Percentiles rank a stretch among this genome's conserved stretches.
phyloP scores from a whole-genome alignment of 2,797 vertebrate genomes.

The Psittacula derbiana region DNA sequence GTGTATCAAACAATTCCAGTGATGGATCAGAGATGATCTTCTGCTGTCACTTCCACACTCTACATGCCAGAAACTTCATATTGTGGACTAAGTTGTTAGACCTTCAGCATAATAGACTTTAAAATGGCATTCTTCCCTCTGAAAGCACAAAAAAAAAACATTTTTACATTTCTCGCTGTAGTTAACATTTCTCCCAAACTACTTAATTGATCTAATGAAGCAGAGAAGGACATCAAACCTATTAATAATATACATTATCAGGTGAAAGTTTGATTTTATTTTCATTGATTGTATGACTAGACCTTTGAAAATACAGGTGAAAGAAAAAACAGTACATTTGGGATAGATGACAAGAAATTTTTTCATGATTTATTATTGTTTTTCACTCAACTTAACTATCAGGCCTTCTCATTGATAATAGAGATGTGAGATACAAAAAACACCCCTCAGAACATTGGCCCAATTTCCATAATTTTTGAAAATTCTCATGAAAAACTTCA shows the following conservation, averaged over 20 bases:
- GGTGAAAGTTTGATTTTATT: neutral
- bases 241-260: neutral
- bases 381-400: neutral
- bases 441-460: neutral
- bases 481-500: neutral
- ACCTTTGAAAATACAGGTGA: neutral
- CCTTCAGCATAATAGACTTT: neutral
- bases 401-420: neutral
- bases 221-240: neutral
- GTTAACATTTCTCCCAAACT: neutral
- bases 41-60: neutral
- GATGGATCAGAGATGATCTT: neutral
- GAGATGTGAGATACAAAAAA: neutral
- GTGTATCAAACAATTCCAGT: neutral
- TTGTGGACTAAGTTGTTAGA: neutral
- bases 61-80: neutral
- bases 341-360: neutral
- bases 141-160: neutral
- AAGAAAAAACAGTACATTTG: neutral
- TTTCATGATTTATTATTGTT: neutral
- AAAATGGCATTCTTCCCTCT: slow-evolving; percentile 3
- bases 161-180: neutral
- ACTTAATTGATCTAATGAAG: neutral
- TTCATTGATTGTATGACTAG: neutral
- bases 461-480: neutral